phyloP scores from a whole-genome alignment of 1,140 invertebrate species.

The Pentalonia nigronervosa region DNA sequence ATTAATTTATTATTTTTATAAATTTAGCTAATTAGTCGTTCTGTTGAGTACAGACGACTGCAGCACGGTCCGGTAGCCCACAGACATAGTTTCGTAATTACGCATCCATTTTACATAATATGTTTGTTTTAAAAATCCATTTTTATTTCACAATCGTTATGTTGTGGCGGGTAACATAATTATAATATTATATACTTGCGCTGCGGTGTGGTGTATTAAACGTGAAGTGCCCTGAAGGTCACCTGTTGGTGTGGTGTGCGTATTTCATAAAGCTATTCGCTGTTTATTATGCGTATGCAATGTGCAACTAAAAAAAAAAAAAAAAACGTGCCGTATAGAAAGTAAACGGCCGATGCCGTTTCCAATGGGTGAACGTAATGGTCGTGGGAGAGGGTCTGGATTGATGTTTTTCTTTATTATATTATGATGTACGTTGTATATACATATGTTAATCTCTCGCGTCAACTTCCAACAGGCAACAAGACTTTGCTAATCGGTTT shows the following conservation, averaged over 20 bases:
- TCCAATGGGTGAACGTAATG: not conserved
- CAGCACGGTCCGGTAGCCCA: not conserved
- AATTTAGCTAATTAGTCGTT: slow-evolving; percentile 22
- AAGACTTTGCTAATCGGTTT: not conserved
- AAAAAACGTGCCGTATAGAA: slow-evolving; percentile 7
- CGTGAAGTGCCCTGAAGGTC: not conserved
- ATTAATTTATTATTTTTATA: too few relatives aligned
- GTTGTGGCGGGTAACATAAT: not conserved
- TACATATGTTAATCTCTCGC: not conserved
- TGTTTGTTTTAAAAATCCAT: slow-evolving; percentile 51
- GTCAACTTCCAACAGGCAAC: not conserved
- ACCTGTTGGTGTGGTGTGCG: not conserved
- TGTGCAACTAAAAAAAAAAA: not conserved
- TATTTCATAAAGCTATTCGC: not conserved
- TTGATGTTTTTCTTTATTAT: not conserved
- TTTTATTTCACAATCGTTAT: slow-evolving; percentile 43
- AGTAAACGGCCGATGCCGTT: not conserved
- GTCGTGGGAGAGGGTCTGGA: not conserved
- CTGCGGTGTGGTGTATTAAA: not conserved
- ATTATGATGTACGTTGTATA: not conserved
- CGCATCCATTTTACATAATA: slow-evolving; percentile 53
- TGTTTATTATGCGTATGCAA: not conserved
- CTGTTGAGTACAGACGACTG: not conserved
- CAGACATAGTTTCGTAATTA: slow-evolving; percentile 48
- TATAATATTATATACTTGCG: not conserved